Base-by-base conservation (phyloP, 2,797 vertebrate species). In the Sternotherus odoratus region DNA sequence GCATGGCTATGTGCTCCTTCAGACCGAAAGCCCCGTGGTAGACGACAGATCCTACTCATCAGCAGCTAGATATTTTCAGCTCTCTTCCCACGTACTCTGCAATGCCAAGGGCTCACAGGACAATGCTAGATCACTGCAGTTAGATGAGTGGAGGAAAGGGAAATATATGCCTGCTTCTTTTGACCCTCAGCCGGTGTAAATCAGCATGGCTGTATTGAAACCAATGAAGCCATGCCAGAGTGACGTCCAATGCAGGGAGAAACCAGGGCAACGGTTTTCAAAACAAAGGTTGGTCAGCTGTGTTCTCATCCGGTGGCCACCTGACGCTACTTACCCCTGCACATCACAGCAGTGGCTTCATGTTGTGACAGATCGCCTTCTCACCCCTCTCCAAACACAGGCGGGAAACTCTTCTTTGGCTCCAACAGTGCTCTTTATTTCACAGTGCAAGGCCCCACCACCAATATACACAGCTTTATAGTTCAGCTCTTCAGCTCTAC, bases 271-370 rank as follows among this genome's bases (percentile, higher is more conserved):
- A 24, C 51, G 21, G 21, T 88, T 75, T 49, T 4, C 48, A 78
- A 93, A 46, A 74, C 28, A 24, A 53, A 53, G 51, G 85, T 79
- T 89, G 91, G 28, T 24, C 12, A 77, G 11, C 83, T 94, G 83
- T 77, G 19, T 94, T 85, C 85, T 87, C 60, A 66, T 91, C 94
- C 90, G 28, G 79, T 88, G 93, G 91, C 87, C 94, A 90, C 95
- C 94, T 8, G 69, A 46, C 36, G 93, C 60, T 51, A 56, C 51
- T 82, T 91, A 57, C 85, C 82, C 83, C 79, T 90, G 85, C 26
- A 26, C 0, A 0, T 77, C 69, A 74, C 88, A 28, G 95, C 88
- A 87, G 85, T 93, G 88, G 51, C 79, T 97, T 66, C 87, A 87
- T 0, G n/a, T n/a, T n/a, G n/a, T n/a, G n/a, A n/a, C n/a, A n/a